Conservation (phyloP, 2,888 invertebrate species). For the Nowickia ferox region DNA sequence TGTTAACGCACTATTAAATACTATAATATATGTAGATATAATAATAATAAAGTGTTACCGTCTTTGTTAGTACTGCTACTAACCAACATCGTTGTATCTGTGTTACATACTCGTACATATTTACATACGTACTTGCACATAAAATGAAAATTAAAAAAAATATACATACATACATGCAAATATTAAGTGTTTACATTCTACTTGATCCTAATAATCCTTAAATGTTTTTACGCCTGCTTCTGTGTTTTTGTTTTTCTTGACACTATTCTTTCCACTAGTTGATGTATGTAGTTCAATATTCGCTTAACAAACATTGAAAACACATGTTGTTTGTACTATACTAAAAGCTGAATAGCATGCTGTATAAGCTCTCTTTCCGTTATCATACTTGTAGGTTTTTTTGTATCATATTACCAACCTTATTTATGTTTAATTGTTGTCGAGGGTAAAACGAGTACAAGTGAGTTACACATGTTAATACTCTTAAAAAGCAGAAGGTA, state of each 20-base stretch:
- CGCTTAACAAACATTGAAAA: conserved; percentile 7
- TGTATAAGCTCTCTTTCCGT: background rate
- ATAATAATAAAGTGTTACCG: background rate
- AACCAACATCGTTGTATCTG: background rate
- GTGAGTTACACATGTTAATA: background rate
- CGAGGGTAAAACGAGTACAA: background rate
- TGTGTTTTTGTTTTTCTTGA: background rate
- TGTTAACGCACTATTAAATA: too few species aligned
- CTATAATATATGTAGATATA: too few species aligned
- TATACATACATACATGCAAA: conserved; percentile 15
- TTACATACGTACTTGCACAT: too few species aligned
- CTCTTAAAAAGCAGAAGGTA: too few species aligned
- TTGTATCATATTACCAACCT: conserved; percentile 50
- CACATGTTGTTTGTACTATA: conserved; percentile 38
- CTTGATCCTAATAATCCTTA: conserved; percentile 58
- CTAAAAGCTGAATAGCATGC: conserved; percentile 20
- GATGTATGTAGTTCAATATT: background rate
- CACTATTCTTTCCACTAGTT: background rate
- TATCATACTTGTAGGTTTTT: conserved; percentile 2
- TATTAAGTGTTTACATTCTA: conserved; percentile 56
- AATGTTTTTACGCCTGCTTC: conserved; percentile 25
- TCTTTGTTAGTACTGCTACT: conserved; percentile 3
- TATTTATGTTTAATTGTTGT: conserved; percentile 58
- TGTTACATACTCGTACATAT: background rate
- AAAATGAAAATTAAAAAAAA: conserved; percentile 2